These are phyloP conservation scores for Lepidurus couesii DNA, from an alignment of 1,140 invertebrate genomes.

Conservation along the genomic window DNA sequence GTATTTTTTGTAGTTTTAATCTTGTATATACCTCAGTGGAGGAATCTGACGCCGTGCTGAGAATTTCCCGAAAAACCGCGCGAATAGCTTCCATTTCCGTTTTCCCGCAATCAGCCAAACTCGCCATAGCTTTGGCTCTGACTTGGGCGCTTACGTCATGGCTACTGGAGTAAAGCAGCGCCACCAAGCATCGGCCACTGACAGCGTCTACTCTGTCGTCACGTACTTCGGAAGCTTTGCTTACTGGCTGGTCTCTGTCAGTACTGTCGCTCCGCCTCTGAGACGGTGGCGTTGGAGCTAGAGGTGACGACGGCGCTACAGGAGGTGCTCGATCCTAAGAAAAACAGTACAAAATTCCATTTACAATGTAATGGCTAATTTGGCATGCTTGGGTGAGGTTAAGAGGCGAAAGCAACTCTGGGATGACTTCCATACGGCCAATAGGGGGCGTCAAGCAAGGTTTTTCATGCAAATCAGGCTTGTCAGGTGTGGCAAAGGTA, in stretches of 20 bases:
- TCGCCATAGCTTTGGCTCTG: conserved; percentile 52
- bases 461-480: too few species aligned
- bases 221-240: neutral
- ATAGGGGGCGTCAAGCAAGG: too few species aligned
- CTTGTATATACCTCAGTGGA: neutral
- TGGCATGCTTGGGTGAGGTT: too few species aligned
- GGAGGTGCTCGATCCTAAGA: too few species aligned
- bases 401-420: too few species aligned
- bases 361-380: too few species aligned
- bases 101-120: conserved; percentile 49
- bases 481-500: too few species aligned
- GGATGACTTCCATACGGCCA: too few species aligned
- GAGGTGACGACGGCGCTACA: too few species aligned
- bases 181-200: conserved; percentile 43
- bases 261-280: neutral
- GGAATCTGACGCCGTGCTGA: conserved; percentile 40
- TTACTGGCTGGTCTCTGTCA: neutral
- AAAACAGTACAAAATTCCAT: too few species aligned
- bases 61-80: conserved; percentile 47
- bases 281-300: too few species aligned
- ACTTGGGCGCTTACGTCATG: conserved; percentile 54
- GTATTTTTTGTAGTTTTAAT: conserved; percentile 18
- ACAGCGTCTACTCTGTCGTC: neutral
- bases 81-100: conserved; percentile 43
- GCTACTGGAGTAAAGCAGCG: conserved; percentile 49